phyloP scores from a whole-genome alignment of 2,113 vertebrate genomes.

The Cochlearius cochlearius region DNA sequence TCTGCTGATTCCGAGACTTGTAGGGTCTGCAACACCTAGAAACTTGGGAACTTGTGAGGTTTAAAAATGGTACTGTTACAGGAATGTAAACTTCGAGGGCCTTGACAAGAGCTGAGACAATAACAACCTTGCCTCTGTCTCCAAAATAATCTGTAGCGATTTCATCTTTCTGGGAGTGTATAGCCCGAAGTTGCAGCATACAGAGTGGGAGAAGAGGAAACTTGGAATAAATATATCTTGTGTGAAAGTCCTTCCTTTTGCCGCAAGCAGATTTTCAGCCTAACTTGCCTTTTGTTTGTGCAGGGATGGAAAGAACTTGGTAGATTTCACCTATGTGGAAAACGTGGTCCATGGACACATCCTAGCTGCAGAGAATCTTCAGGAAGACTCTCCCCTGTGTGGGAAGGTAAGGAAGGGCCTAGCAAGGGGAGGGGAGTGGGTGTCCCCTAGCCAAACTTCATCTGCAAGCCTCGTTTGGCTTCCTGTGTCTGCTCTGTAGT shows the following conservation, averaged over 20 bases:
- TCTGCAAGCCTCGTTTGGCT: background rate
- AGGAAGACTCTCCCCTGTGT: slow-evolving; percentile 77
- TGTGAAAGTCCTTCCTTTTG: background rate
- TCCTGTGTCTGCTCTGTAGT: background rate
- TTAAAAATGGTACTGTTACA: background rate
- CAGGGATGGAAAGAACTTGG: slow-evolving; percentile 91
- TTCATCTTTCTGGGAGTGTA: background rate
- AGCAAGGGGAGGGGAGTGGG: background rate
- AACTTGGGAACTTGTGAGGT: background rate
- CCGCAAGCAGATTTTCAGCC: background rate
- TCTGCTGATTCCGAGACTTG: background rate
- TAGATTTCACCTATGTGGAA: slow-evolving; percentile 97
- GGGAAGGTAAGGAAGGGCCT: slow-evolving; percentile 81
- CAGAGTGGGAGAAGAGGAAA: background rate
- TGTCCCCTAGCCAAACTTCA: background rate
- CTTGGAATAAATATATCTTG: background rate
- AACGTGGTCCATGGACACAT: slow-evolving; percentile 97
- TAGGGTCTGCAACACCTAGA: background rate
- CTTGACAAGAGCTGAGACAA: background rate
- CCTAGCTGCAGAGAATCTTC: slow-evolving; percentile 89
- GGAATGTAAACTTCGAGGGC: background rate
- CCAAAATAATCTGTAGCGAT: fast-evolving
- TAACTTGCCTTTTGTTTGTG: background rate
- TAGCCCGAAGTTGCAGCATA: background rate
- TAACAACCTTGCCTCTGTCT: background rate